These are phyloP conservation scores for Aythya baeri DNA, from an alignment of 2,113 vertebrate genomes.

Conservation along the genomic window DNA sequence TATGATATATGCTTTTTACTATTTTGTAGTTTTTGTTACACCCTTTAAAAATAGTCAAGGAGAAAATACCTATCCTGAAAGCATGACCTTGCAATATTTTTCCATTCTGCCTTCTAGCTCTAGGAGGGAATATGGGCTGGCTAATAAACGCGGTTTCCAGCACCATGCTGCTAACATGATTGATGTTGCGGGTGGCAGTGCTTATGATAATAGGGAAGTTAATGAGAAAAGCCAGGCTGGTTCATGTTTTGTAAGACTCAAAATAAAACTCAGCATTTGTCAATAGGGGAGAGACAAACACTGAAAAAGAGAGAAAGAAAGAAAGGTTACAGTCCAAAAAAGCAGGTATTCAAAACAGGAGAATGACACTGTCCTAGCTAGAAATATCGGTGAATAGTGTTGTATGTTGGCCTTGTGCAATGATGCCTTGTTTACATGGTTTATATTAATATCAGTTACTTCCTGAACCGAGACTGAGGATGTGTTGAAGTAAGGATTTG, in stretches of 20 bases:
- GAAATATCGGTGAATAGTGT: background rate
- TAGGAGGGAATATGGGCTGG: background rate
- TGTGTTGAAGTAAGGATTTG: background rate
- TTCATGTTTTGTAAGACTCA: background rate
- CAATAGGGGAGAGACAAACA: background rate
- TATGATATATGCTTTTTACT: background rate
- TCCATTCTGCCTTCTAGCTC: background rate
- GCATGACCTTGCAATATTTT: background rate
- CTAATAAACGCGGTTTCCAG: background rate
- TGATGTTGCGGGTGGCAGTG: background rate
- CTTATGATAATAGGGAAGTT: background rate
- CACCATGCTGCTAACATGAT: background rate
- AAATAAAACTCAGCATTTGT: background rate
- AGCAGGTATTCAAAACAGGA: background rate
- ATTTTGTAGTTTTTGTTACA: background rate
- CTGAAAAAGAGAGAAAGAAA: background rate
- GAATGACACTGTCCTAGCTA: background rate
- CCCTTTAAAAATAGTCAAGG: background rate
- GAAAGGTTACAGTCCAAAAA: background rate
- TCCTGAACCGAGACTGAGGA: background rate
- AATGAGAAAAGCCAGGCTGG: slow-evolving; percentile 16
- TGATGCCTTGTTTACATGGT: background rate
- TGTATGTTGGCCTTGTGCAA: background rate
- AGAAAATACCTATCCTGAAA: background rate
- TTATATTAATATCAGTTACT: background rate